Evolutionary conservation across 2,888 invertebrate species (phyloP), one percentile per base, ranked within the genome.

Genomic region (Torymus aiolomorphi): DNA sequence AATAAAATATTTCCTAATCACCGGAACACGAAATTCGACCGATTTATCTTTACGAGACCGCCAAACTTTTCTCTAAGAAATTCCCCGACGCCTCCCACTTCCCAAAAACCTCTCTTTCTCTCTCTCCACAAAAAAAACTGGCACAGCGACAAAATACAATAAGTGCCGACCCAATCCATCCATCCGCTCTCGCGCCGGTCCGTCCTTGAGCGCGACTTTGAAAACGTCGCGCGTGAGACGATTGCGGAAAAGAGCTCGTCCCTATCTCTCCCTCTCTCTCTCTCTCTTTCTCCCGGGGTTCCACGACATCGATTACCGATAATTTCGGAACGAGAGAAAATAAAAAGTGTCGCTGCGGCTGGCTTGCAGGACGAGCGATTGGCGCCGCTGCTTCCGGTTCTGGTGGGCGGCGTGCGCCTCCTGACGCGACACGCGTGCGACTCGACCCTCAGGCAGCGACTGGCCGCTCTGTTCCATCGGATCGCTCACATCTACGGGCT

Each of bases 351-450:
- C 77, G 73, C 81, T 81, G 74, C 79, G 80, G 78, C 80, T 77
- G 78, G 72, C 82, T 84, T 76, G 13, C 86, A 90, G 90, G 92
- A 93, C 85, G 88, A 90, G 16, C 90, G 91, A 83, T 91, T 93
- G 87, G 90, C 91, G 56, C 91, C 92, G 24, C 89, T 93, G 66
- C 91, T 93, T 82, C 93, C 93, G 42, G 91, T 92, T n/a, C 89
- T 93, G 82, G 93, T 93, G 83, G 91, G 91, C 82, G 92, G 92
- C 73, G 91, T 93, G 72, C 91, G 92, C 82, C 91, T 92, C 70
- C 90, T 94, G 74, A 92, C 92, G 24, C 92, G 92, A 79, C 92
- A 93, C 85, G 92, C 92, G 14, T 90, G 92, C 76, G 93, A 93
- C 86, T 89, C 91, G 73, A 89, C 91, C 66, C 89, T 94, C 76